A percentile compares a stretch with the other conserved stretches of the same genome.
Conservation (phyloP, 64 coral and sea anemone species). For the Orbicella faveolata region DNA sequence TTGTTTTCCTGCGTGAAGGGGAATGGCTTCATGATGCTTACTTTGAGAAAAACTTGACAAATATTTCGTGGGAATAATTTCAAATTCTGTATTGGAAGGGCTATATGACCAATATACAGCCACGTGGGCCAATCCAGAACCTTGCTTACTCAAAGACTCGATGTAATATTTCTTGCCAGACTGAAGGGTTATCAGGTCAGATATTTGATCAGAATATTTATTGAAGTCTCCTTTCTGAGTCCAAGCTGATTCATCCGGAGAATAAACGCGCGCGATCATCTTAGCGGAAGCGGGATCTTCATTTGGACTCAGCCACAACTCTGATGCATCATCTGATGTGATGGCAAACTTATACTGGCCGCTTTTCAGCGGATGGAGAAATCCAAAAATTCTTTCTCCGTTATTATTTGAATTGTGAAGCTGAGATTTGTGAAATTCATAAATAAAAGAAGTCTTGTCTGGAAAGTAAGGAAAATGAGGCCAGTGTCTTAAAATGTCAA, state of each 20-base stretch:
- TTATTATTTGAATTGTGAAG: background rate
- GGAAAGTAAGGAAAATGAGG: constrained; percentile 32
- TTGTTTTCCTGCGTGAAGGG: background rate
- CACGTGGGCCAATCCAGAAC: background rate
- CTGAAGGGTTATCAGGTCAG: background rate
- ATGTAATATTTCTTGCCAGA: constrained; percentile 29
- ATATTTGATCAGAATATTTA: background rate
- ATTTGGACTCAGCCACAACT: constrained; percentile 15
- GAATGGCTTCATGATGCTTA: background rate
- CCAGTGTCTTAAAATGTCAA: background rate
- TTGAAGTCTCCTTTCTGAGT: background rate
- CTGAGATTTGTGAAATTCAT: background rate
- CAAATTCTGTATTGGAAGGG: background rate
- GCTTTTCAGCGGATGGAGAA: background rate
- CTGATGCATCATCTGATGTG: background rate
- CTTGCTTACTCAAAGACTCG: constrained; percentile 1
- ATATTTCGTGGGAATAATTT: constrained; percentile 7
- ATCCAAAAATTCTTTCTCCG: constrained; percentile 15
- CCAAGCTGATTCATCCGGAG: background rate
- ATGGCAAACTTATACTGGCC: constrained; percentile 33
- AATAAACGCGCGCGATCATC: constrained; percentile 13
- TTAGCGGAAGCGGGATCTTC: background rate
- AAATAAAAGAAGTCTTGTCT: background rate
- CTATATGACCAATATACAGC: constrained; percentile 3
- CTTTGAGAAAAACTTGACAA: background rate